Conservation (phyloP, 2,797 vertebrate genomes). For the Leucoraja ocellata region DNA sequence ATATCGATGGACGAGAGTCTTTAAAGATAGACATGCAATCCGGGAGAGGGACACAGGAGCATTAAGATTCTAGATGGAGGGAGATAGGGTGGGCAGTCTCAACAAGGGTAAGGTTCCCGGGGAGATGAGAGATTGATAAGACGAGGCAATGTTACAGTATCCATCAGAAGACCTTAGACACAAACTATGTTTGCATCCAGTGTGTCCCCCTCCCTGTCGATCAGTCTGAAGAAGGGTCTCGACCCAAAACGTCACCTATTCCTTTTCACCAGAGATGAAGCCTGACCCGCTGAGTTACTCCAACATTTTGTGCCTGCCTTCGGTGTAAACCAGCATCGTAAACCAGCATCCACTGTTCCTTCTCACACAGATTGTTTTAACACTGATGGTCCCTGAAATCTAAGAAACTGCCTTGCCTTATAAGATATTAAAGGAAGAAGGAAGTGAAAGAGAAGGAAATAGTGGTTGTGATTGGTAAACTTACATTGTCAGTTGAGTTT, state of each 20-base stretch:
- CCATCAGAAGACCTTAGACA: neutral
- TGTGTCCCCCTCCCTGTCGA: too few relatives aligned
- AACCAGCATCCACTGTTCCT: too few relatives aligned
- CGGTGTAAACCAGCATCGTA: too few relatives aligned
- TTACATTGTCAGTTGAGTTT: neutral
- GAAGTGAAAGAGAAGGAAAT: neutral
- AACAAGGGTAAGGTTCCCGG: neutral
- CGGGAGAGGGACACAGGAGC: neutral
- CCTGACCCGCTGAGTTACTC: too few relatives aligned
- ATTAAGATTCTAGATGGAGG: neutral
- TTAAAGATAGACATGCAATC: neutral
- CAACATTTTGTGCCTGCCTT: too few relatives aligned
- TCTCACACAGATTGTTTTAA: neutral
- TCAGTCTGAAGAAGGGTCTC: too few relatives aligned
- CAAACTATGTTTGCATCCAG: too few relatives aligned
- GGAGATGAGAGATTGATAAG: neutral
- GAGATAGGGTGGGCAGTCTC: neutral
- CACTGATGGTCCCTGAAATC: neutral
- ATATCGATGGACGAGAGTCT: too few relatives aligned
- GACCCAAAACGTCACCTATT: too few relatives aligned
- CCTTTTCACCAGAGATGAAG: too few relatives aligned
- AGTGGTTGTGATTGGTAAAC: neutral
- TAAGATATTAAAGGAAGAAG: neutral
- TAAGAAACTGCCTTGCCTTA: neutral
- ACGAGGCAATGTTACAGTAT: neutral